Evolutionary conservation across 2,797 vertebrate genomes (phyloP).

Genomic region (Tachyglossus aculeatus): DNA sequence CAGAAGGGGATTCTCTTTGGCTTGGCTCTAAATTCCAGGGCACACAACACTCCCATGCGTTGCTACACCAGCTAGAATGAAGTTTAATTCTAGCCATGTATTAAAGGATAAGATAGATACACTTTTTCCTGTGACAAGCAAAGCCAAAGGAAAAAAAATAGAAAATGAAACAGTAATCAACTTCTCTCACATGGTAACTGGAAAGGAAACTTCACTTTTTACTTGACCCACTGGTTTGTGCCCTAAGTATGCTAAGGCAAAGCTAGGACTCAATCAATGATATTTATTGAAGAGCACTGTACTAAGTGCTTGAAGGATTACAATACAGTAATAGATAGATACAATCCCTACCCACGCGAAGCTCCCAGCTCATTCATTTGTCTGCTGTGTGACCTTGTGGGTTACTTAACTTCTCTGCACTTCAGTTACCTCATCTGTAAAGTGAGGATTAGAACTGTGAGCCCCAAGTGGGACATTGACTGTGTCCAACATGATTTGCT

Average conservation of each 20-base stretch:
- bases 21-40: slow-evolving; percentile 28
- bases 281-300: too few relatives aligned
- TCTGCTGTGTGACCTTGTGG: too few relatives aligned
- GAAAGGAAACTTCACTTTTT: background rate
- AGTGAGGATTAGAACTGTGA: too few relatives aligned
- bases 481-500: too few relatives aligned
- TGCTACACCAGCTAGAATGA: slow-evolving; percentile 24
- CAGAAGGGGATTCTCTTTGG: background rate
- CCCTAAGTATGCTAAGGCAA: background rate
- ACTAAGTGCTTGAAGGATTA: too few relatives aligned
- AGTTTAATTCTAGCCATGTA: background rate
- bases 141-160: background rate
- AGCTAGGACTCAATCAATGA: too few relatives aligned
- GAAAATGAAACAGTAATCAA: background rate
- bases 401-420: too few relatives aligned
- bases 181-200: background rate
- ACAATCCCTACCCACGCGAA: too few relatives aligned
- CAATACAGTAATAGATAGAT: too few relatives aligned
- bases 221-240: background rate
- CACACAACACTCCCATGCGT: background rate
- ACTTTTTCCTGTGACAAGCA: background rate
- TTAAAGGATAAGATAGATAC: background rate
- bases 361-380: too few relatives aligned
- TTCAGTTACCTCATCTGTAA: too few relatives aligned
- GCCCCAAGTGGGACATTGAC: too few relatives aligned